Percentiles rank a stretch among this genome's conserved stretches.
Evolutionary conservation across 2,113 vertebrate genomes (phyloP).

Genomic region (Chamaea fasciata): DNA sequence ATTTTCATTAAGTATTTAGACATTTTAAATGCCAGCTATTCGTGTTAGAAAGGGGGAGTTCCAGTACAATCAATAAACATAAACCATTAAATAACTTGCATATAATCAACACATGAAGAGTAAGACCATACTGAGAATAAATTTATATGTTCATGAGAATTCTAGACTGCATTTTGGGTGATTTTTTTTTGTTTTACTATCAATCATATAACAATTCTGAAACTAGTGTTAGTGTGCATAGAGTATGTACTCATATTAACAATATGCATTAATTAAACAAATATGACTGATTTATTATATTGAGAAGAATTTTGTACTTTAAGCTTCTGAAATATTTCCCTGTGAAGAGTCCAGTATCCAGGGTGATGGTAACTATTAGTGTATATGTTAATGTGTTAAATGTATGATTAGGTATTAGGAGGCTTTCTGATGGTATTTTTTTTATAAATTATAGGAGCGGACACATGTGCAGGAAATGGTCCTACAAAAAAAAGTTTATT

Average conservation of each 20-base stretch:
- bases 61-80: background rate
- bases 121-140: background rate
- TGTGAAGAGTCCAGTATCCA: background rate
- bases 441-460: background rate
- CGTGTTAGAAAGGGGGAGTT: background rate
- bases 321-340: background rate
- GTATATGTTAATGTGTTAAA: background rate
- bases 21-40: background rate
- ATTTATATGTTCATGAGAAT: background rate
- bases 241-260: accelerated
- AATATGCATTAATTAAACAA: background rate
- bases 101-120: background rate
- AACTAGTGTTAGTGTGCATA: background rate
- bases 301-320: background rate
- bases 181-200: background rate
- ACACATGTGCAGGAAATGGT: accelerated
- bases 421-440: accelerated
- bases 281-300: background rate
- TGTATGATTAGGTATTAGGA: background rate
- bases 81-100: background rate
- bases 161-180: background rate
- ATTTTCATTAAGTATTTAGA: background rate
- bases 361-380: background rate
- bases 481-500: background rate
- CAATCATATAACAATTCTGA: background rate